Evolutionary conservation across 2,888 invertebrate genomes (phyloP), one percentile per base, ranked within the genome.

Genomic region (Agelastica alni): DNA sequence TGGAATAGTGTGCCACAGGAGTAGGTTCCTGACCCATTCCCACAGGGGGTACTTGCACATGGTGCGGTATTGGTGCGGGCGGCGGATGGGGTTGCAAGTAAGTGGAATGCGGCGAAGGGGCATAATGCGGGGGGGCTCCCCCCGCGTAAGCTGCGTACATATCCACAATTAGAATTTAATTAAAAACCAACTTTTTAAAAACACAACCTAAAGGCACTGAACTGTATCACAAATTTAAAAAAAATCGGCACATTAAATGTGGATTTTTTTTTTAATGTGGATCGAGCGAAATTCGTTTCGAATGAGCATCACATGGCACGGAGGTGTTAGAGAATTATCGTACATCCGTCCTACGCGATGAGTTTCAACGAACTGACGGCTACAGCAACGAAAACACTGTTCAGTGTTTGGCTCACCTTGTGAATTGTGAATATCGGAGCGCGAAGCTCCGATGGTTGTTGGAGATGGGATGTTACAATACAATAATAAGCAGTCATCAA

Each of bases 81-180:
- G 76, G 71, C 44, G 75, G 74, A 63, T 75, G 75, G 46, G 76
- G 74, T 58, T 76, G 77, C 44, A 76, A 66, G 59, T 76, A 77
- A 30, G 77, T 75, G 44, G 78, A 75, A 61, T 78, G 77, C 64
- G 78, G 75, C 68, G 78, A 76, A 62, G 78, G 78, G 63, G 78
- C 76, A 62, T 77, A 78, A 65, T 77, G 77, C 53, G 76, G 76
- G 64, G 76, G 78, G 59, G 74, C 76, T 67, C 75, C 77, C 70
- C 76, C 77, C 59, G 78, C 78, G 67, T 78, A 78, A 63, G 78
- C 75, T 59, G 77, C 75, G 75, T 79, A 79, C 79, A 79, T 79
- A 60, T 62, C 57, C 58, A 56, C 58, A 56, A 47, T 53, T 45
- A 48, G 20, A 12, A 39, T 28, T 51, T 37, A 22, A 44, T 17